Base-by-base conservation (phyloP, 2,113 vertebrate genomes). In the Casuarius casuarius region DNA sequence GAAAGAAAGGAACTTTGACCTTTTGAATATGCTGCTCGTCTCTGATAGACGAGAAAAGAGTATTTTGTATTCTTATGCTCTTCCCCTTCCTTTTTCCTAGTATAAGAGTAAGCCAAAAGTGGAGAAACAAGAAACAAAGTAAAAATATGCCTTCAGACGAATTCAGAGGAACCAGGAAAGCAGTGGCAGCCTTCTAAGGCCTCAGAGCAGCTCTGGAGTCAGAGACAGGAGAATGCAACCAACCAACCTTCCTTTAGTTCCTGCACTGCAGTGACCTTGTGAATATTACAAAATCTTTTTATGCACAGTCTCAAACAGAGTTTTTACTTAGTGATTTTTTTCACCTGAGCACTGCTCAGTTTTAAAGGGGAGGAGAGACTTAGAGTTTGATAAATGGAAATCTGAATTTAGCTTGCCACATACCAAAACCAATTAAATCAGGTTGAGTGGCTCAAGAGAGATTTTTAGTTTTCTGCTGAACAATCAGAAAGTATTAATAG, bases 401-500 rank as follows among this genome's bases (percentile, higher is more conserved):
- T 89, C 87, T 83, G 96, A 95, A 97, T 97, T 92, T 92, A 94
- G 54, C 90, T 91, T 95, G 94, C 94, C 78, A 94, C 70, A 94
- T 84, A 94, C 63, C 10, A 9, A 95, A 94, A 97, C 94, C 90
- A 96, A 96, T 98, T 97, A 98, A 96, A 95, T 84, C 84, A 95
- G 70, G 52, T 84, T 92, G 91, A 90, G 73, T 61, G 70, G 92
- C 93, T 96, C 88, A 76, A 33, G 94, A 84, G 92, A 95, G 40
- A 62, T 86, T 94, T 95, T 80, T 80, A 46, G 40, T 72, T 96
- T 98, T 97, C 91, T 96, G 93, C 92, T 97, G 94, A 86, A 94
- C 94, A 97, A 97, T 94, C 95, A 95, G 89, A 97, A 98, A 95
- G n/a, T 95, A 97, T 95, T 95, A 96, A 97, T 84, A 96, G 78